phyloP scores from a whole-genome alignment of 2,113 vertebrate species.

The Bufo bufo region DNA sequence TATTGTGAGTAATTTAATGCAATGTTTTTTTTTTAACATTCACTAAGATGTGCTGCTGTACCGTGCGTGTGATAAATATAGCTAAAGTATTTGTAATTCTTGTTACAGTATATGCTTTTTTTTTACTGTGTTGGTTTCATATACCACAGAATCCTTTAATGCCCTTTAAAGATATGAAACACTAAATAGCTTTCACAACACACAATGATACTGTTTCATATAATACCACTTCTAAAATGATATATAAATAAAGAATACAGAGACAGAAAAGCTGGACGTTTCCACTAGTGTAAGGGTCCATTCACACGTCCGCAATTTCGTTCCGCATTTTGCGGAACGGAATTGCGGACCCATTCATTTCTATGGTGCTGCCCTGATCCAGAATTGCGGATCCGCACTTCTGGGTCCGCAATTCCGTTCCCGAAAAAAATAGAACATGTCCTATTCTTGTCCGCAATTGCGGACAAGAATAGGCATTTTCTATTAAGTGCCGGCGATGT shows the following conservation, averaged over 20 bases:
- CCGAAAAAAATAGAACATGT: no score
- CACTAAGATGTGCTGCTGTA: not conserved
- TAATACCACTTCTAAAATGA: not conserved
- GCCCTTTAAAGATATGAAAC: not conserved
- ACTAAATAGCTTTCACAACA: not conserved
- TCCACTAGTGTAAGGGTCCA: not conserved
- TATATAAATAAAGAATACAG: not conserved
- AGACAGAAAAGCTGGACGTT: not conserved
- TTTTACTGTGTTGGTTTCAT: not conserved
- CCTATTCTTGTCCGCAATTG: no score
- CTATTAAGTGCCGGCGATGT: no score
- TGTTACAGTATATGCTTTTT: not conserved
- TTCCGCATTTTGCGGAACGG: no score
- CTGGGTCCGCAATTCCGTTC: no score
- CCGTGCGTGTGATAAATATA: no score
- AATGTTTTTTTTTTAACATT: not conserved
- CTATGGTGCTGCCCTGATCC: no score
- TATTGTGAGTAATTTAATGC: not conserved
- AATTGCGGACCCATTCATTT: no score
- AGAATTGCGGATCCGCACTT: no score
- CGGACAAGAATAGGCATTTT: no score
- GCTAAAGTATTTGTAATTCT: not conserved
- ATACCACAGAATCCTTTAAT: not conserved
- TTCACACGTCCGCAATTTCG: no score
- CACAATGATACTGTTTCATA: not conserved